phyloP scores from a whole-genome alignment of 2,888 invertebrate genomes.

The Dendrolimus houi region DNA sequence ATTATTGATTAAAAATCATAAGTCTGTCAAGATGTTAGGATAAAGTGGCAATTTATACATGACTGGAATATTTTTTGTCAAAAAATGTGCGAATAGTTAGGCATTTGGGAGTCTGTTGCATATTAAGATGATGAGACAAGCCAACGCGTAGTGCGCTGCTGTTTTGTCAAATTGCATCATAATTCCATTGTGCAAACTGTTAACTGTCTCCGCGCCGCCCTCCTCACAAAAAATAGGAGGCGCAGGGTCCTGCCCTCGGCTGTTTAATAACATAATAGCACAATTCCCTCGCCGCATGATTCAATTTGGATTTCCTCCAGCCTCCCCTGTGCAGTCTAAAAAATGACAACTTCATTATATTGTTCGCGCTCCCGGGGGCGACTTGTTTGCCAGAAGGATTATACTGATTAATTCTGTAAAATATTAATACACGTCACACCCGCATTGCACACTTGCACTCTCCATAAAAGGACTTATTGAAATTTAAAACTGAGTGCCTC shows the following conservation, averaged over 20 bases:
- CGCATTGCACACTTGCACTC: conserved; percentile 61
- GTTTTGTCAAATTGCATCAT: conserved; percentile 74
- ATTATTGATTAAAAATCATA: too few relatives aligned
- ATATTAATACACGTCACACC: conserved; percentile 72
- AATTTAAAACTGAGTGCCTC: conserved; percentile 53
- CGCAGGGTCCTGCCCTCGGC: conserved; percentile 76
- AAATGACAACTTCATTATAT: conserved; percentile 77
- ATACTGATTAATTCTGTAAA: conserved; percentile 75
- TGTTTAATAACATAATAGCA: conserved; percentile 82
- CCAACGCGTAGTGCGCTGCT: not conserved
- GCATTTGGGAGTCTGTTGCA: too few relatives aligned
- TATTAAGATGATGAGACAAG: too few relatives aligned
- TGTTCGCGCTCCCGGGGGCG: conserved; percentile 67
- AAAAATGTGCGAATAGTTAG: too few relatives aligned
- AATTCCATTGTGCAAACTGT: conserved; percentile 75
- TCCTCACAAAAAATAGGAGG: conserved; percentile 59
- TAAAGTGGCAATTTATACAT: too few relatives aligned
- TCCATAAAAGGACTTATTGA: conserved; percentile 53
- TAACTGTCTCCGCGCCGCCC: conserved; percentile 72
- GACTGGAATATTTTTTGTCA: too few relatives aligned
- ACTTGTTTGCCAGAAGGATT: conserved; percentile 74
- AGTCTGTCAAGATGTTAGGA: too few relatives aligned
- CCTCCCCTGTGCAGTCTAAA: conserved; percentile 71
- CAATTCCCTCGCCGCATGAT: conserved; percentile 81
- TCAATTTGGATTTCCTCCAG: conserved; percentile 81